phyloP scores from a whole-genome alignment of 2,113 vertebrate genomes.

The Microcebus griseorufus region DNA sequence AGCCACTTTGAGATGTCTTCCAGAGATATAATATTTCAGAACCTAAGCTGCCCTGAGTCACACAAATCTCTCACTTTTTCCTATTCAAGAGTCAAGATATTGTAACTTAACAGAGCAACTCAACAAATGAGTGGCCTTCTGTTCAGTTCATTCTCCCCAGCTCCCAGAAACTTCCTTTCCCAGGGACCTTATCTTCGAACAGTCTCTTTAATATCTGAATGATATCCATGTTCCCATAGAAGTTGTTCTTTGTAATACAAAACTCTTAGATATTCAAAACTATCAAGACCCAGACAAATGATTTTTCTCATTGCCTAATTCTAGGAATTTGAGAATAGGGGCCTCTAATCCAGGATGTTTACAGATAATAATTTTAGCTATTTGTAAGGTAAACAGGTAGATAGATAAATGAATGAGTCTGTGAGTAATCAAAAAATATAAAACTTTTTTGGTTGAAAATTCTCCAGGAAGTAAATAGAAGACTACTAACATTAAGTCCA shows the following conservation, averaged over 20 bases:
- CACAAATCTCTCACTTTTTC: not conserved
- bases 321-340: conserved; percentile 13
- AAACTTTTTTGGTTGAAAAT: not conserved
- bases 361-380: not conserved
- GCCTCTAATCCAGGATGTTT: not conserved
- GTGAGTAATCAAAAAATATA: not conserved
- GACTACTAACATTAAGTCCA: not conserved
- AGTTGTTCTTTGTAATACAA: not conserved
- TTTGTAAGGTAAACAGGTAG: not conserved
- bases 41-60: not conserved
- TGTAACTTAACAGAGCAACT: not conserved
- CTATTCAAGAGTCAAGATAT: not conserved
- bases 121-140: not conserved
- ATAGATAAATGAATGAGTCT: not conserved
- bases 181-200: not conserved
- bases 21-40: not conserved
- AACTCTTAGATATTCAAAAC: not conserved
- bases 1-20: not conserved
- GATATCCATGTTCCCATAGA: not conserved
- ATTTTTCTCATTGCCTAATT: conserved; percentile 1
- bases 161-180: not conserved
- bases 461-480: conserved; percentile 16
- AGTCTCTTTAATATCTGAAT: not conserved
- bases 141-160: not conserved
- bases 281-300: not conserved